These are phyloP conservation scores for Nomada ruficornis DNA, from an alignment of 2,888 invertebrate genomes.

Conservation along the genomic window DNA sequence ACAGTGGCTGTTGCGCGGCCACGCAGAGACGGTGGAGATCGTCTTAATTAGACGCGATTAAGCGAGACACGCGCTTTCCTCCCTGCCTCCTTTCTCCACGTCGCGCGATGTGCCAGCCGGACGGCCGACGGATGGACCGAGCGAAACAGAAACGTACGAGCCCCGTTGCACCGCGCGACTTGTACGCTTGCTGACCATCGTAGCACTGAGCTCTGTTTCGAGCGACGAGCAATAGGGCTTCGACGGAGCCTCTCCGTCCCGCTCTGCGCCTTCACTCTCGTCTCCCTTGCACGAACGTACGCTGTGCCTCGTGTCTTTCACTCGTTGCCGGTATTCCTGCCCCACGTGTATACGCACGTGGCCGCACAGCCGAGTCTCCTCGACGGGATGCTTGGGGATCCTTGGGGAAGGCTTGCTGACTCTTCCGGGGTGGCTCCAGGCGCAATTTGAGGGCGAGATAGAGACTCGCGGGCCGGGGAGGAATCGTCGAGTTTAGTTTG, in stretches of 20 bases:
- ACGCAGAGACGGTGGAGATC: constrained; percentile 42
- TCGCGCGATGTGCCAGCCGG: background rate
- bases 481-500: background rate
- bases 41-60: constrained; percentile 71
- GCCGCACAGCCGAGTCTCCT: constrained; percentile 54
- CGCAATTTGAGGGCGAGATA: background rate
- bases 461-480: too few relatives aligned
- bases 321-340: constrained; percentile 44
- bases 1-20: constrained; percentile 58
- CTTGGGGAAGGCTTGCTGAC: background rate
- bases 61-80: constrained; percentile 60
- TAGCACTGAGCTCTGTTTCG: constrained; percentile 79
- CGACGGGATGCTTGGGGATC: background rate
- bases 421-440: constrained; percentile 1
- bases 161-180: constrained; percentile 69
- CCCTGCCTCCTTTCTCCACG: constrained; percentile 1
- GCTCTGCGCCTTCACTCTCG: constrained; percentile 29
- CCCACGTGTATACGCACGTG: constrained; percentile 72
- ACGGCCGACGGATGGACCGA: constrained; percentile 30
- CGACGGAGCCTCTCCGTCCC: constrained; percentile 56
- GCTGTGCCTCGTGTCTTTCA: constrained; percentile 17
- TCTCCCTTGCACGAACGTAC: constrained; percentile 34
- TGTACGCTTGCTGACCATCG: constrained; percentile 81
- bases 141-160: constrained; percentile 14
- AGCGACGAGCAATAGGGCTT: constrained; percentile 77